Conservation (phyloP, 2,888 invertebrate species). For the Trisateles emortualis region DNA sequence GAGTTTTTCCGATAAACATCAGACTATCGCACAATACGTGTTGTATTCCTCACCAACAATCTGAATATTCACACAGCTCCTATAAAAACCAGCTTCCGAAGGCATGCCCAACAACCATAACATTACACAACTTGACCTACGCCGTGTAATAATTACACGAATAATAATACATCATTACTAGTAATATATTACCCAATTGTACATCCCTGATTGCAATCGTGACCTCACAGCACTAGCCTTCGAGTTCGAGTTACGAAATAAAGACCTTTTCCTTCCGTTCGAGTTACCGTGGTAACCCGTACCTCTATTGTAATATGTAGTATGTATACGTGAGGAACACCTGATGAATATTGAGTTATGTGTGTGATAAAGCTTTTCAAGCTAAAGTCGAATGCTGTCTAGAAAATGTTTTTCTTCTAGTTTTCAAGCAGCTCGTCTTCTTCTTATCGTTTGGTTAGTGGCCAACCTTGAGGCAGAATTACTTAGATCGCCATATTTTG, state of each 20-base stretch:
- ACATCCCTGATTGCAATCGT: constrained; percentile 53
- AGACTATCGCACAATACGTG: no score
- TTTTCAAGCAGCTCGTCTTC: background rate
- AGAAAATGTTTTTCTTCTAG: no score
- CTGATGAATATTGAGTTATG: constrained; percentile 19
- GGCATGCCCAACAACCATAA: constrained; percentile 11
- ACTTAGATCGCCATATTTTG: no score
- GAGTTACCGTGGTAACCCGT: constrained; percentile 42
- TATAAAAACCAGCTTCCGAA: background rate
- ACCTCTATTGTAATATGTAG: constrained; percentile 50
- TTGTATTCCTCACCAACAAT: background rate
- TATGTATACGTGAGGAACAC: constrained; percentile 48
- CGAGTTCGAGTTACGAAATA: constrained; percentile 61
- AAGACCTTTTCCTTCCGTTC: constrained; percentile 73
- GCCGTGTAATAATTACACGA: constrained; percentile 28
- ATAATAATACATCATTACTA: constrained; percentile 23
- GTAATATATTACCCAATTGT: constrained; percentile 40
- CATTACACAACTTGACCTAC: constrained; percentile 31
- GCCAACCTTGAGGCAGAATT: no score
- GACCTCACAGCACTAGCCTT: constrained; percentile 60
- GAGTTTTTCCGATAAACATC: no score
- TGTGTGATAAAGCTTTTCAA: background rate
- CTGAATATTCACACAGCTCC: background rate
- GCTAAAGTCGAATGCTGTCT: no score
- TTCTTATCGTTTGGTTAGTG: no score